A percentile compares a stretch with the other conserved stretches of the same genome.
Conservation (phyloP, 1,140 invertebrate genomes). For the Saxidomus purpurata region DNA sequence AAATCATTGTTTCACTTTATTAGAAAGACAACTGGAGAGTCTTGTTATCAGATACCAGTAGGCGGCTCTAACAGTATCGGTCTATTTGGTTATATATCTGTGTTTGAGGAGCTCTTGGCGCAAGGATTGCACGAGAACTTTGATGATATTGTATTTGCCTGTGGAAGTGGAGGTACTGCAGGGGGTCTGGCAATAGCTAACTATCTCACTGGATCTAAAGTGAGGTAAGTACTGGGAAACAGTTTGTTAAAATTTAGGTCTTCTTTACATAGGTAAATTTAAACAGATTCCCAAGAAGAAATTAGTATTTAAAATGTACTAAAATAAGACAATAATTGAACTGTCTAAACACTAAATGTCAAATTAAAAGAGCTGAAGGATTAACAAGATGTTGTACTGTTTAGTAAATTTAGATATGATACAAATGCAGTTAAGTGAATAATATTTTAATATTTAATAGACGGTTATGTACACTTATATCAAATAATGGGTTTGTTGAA, state of each 20-base stretch:
- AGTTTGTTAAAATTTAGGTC: not conserved
- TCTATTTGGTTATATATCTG: slow-evolving; percentile 82
- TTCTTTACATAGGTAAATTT: too few relatives aligned
- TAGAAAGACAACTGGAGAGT: slow-evolving; percentile 75
- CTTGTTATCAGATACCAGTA: slow-evolving; percentile 80
- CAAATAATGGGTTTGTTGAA: too few relatives aligned
- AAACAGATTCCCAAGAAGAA: too few relatives aligned
- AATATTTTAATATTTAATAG: too few relatives aligned
- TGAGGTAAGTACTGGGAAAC: slow-evolving; percentile 71
- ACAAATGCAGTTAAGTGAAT: too few relatives aligned
- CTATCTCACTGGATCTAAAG: slow-evolving; percentile 79
- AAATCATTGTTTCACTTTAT: slow-evolving; percentile 43
- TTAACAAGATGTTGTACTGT: too few relatives aligned
- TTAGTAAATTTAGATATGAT: too few relatives aligned
- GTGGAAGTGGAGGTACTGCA: slow-evolving; percentile 84
- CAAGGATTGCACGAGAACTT: slow-evolving; percentile 79
- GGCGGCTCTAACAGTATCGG: slow-evolving; percentile 82
- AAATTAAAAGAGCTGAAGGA: too few relatives aligned
- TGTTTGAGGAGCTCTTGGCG: slow-evolving; percentile 78
- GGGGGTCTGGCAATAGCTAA: slow-evolving; percentile 81
- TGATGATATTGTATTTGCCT: slow-evolving; percentile 83
- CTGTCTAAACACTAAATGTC: too few relatives aligned
- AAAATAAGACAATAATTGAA: too few relatives aligned
- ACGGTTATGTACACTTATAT: too few relatives aligned
- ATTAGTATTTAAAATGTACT: too few relatives aligned